Evolutionary conservation across 2,797 vertebrate species (phyloP).

Genomic region (Tachyglossus aculeatus): DNA sequence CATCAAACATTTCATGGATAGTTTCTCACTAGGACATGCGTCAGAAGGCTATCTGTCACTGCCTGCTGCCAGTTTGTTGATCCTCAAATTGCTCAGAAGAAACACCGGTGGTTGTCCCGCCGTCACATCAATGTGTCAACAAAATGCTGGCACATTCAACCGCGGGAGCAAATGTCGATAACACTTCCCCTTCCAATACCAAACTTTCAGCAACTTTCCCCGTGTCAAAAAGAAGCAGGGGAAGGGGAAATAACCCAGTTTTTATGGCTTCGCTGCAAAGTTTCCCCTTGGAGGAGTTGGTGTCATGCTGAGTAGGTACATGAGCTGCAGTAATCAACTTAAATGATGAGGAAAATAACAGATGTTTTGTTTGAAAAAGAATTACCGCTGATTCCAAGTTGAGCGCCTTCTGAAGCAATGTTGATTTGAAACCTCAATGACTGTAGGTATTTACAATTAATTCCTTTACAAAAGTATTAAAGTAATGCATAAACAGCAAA

Average conservation of each 20-base stretch:
- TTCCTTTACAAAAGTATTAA: too few species aligned
- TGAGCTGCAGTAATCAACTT: constrained; percentile 1
- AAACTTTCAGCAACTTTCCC: constrained; percentile 30
- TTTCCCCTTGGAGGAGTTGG: background rate
- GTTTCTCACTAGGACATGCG: background rate
- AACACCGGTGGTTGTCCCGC: constrained; percentile 10
- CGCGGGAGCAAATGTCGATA: background rate
- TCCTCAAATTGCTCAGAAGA: background rate
- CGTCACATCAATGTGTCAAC: background rate
- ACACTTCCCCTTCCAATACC: constrained; percentile 5
- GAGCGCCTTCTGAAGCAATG: too few species aligned
- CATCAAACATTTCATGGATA: background rate
- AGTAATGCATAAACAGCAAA: too few species aligned
- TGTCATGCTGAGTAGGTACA: background rate
- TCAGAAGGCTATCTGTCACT: background rate
- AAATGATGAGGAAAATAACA: background rate
- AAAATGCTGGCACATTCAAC: constrained; percentile 24
- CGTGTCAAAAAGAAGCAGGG: constrained; percentile 1
- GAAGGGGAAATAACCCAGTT: background rate
- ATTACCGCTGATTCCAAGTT: background rate
- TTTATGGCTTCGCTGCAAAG: constrained; percentile 16
- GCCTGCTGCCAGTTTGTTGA: constrained; percentile 13
- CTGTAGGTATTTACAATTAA: too few species aligned
- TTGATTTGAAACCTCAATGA: too few species aligned
- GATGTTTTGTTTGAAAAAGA: constrained; percentile 1